Base-by-base conservation (phyloP, 2,797 vertebrate genomes). In the Semaprochilodus insignis region DNA sequence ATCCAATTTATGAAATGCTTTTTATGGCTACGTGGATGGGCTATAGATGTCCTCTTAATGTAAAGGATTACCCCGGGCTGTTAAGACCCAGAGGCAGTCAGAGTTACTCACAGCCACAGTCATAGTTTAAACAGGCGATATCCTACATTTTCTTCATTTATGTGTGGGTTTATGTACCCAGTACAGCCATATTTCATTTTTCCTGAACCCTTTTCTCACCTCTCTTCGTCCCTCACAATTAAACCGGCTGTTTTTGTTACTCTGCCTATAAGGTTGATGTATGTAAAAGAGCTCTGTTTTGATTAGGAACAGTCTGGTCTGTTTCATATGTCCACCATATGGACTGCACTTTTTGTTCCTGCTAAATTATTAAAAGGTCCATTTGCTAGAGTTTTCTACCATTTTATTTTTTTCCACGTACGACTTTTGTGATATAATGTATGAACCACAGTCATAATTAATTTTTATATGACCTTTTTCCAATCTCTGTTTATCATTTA, bases 1-100 rank as follows among this genome's bases (percentile, higher is more conserved):
- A 52, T 36, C 44, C 62, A 31, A 70, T 75, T 71, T 75, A 27
- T 40, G 31, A 63, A 83, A 63, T 40, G 21, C 27, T 36, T 59
- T 73, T 72, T 55, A 57, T 31, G 57, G 4, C 71, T 54, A 6
- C 72, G 31, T 44, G 67, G 25, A 62, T 17, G 21, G 69, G 55
- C 52, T 62, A 71, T 71, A 27, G 55, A 52, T 51, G 51, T 31
- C 66, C 66, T 21, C 5, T 25, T 60, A 63, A 77, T 54, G 27
- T 67, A 54, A 78, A 52, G 48, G 25, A 78, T 54, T 31, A 54
- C 52, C 21, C 27, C 34, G 57, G 19, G 54, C 19, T 57, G 4
- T 70, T 70, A 55, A 57, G 27, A 69, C 19, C 27, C 14, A 17
- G 19, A 67, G 25, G 6, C 25, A 21, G 63, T 11, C n/a, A 40